Base-by-base conservation (phyloP, 2,797 vertebrate species). In the Parauchenoglanis ngamensis region DNA sequence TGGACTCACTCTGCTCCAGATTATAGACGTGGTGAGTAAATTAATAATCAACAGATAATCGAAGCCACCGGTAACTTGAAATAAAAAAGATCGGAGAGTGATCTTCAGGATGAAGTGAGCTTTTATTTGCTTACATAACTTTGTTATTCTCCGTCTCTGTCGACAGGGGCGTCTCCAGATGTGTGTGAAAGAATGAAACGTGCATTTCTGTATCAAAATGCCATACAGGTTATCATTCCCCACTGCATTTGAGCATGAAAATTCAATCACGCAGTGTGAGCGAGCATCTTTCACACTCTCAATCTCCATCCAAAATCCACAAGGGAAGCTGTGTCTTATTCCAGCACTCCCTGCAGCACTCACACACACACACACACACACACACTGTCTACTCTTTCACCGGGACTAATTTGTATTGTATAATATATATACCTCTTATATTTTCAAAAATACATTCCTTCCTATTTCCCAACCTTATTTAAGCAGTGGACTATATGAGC, bases 1-100 rank as follows among this genome's bases (percentile, higher is more conserved):
- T 2, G 97, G 97, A 84, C 93, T 98, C 89, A 97, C 97, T 0
- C 92, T 98, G 91, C 94, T 97, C n/a, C 97, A 98, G 90, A 98
- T 98, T 91, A 97, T 98, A 59, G 97, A 98, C 0, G 97, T 98
- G 96, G 97, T 98, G 93, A 96, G 96, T 91, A 28, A 63, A 65
- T 15, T 40, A 77, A 56, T 28, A 54, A 76, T 28, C n/a, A n/a
- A 54, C 0, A 76, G 25, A 46, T 75, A 25, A 40, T 21, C 40
- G 7, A 35, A 44, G 2, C 19, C 28, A 65, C 25, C 3, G 12
- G 25, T 28, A 15, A 31, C 63, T 19, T 70, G 13, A 68, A 25
- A 23, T 10, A 72, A 21, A 72, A 68, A 68, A 17, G 13, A 17
- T 28, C 65, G 6, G 28, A 0, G 31, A 70, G 21, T 11, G 35